Base-by-base conservation (phyloP, 2,888 invertebrate species). In the Saturnia japonica region DNA sequence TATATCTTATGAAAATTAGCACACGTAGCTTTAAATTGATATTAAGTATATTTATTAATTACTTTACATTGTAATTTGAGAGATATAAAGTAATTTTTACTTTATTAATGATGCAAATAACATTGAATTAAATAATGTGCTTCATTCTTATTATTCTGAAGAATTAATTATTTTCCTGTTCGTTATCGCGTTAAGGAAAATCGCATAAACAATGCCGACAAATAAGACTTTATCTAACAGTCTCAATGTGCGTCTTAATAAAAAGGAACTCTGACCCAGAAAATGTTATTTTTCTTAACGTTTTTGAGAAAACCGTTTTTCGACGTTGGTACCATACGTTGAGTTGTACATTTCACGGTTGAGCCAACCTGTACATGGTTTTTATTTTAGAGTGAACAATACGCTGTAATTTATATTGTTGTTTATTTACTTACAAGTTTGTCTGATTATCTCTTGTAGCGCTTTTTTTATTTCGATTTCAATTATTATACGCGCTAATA, bases 1-100 rank as follows among this genome's bases (percentile, higher is more conserved):
- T 79, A 78, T 83, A 76, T 77, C 80, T 86, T 85, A 85, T 84
- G 85, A 87, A 90, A 91, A 91, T 91, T 90, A 88, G 91, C 90
- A 85, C 88, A 82, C 73, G n/a, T 40, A 64, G 40, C 51, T 67
- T 70, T 34, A 19, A 64, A 54, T 40, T 43, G n/a, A n/a, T n/a
- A 40, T 12, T 28, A 67, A 6, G 43, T 42, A 70, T 67, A 51
- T 70, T 25, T 1, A 60, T 11, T 28, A 12, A 28, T 12, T 60
- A 28, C 1, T 60, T 12, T 51, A 14, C 3, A 14, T 28, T 25
- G 14, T 12, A 28, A 28, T 28, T 60, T 60, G 25, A 28, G 12
- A 25, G 19, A 64, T 40, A 28, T 64, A 64, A 40, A 4, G 40
- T n/a, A 64, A 40, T 40, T n/a, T 11, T 64, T n/a, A 40, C 16